phyloP scores from a whole-genome alignment of 2,797 vertebrate species.

The Huso huso region DNA sequence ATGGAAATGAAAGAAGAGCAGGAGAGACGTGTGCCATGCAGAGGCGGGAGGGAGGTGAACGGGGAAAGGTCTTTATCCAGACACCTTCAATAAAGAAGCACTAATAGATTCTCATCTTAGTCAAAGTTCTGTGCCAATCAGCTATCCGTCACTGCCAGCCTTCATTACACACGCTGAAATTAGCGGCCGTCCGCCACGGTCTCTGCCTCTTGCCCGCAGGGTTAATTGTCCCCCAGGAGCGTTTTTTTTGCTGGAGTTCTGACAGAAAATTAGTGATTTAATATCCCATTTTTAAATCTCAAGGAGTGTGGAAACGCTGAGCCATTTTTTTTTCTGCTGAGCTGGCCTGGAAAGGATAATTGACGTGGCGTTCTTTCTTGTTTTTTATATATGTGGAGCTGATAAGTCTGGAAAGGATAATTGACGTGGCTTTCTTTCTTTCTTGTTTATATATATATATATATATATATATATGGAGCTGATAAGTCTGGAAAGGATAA shows the following conservation, averaged over 20 bases:
- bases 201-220: rapidly evolving
- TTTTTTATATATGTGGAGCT: background rate
- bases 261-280: slow-evolving; percentile 41
- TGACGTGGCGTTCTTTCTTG: slow-evolving; percentile 31
- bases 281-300: slow-evolving; percentile 45
- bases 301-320: slow-evolving; percentile 48
- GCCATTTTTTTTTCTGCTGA: slow-evolving; percentile 63
- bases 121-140: slow-evolving; percentile 13
- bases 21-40: background rate
- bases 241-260: slow-evolving; percentile 8
- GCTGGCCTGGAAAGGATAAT: slow-evolving; percentile 56
- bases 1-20: background rate
- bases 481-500: slow-evolving; percentile 48
- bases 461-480: too few species aligned
- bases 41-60: too few species aligned
- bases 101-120: slow-evolving; percentile 26
- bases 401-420: slow-evolving; percentile 22
- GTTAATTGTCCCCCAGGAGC: slow-evolving; percentile 25
- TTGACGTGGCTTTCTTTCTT: slow-evolving; percentile 8
- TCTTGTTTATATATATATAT: too few species aligned
- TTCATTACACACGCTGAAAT: slow-evolving; percentile 11
- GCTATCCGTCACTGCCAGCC: slow-evolving; percentile 23
- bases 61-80: background rate
- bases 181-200: background rate
- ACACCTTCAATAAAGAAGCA: slow-evolving; percentile 3